Percentiles rank a stretch among this genome's conserved stretches.
Evolutionary conservation across 2,797 vertebrate species (phyloP).

Genomic region (Oophaga sylvatica): DNA sequence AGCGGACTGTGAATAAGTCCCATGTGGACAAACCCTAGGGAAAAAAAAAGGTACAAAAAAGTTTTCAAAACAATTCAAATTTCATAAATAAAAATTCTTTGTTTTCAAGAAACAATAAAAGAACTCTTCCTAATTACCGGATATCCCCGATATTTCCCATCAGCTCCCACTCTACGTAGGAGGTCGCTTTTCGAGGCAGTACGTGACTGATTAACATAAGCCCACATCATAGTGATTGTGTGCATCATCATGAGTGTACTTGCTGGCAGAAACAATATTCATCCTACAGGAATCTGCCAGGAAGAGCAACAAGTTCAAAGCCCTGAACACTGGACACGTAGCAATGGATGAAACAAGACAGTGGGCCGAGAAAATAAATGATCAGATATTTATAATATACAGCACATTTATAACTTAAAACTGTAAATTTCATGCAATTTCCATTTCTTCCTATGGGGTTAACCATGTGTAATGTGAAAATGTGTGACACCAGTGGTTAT

Average conservation of each 20-base stretch:
- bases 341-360: background rate
- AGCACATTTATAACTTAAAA: background rate
- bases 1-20: too few relatives aligned
- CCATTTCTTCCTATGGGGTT: background rate
- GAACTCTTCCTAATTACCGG: background rate
- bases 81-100: background rate
- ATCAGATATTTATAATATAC: background rate
- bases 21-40: too few relatives aligned
- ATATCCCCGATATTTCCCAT: background rate
- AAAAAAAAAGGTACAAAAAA: background rate
- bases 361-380: background rate
- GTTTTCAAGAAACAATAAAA: background rate
- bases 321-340: background rate
- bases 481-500: background rate
- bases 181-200: background rate
- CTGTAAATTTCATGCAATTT: background rate
- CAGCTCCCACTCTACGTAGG: background rate
- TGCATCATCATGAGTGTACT: conserved; percentile 36
- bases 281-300: conserved; percentile 11
- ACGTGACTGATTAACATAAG: conserved; percentile 11
- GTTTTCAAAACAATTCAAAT: background rate
- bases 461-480: background rate
- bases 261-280: conserved; percentile 19
- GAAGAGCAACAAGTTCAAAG: conserved; percentile 19
- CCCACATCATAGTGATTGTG: conserved; percentile 24